Base-by-base conservation (phyloP, 2,113 vertebrate species). In the Tyto alba region DNA sequence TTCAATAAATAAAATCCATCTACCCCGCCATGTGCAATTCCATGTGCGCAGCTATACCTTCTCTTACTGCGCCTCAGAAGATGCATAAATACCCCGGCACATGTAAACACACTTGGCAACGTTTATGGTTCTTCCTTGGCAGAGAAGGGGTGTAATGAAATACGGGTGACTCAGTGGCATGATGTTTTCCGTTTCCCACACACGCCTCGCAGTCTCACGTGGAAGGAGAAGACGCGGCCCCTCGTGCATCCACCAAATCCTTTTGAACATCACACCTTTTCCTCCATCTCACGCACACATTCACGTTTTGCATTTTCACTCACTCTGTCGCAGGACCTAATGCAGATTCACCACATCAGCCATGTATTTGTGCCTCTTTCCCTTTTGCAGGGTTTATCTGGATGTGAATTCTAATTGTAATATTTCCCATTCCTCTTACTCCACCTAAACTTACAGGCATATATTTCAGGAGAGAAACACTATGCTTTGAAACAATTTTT, bases 401-500 rank as follows among this genome's bases (percentile, higher is more conserved):
- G 4, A 52, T 22, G 21, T 5, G 18, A 7, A 1, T 67, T 60
- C 32, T 64, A 25, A 53, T 16, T 72, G 29, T 16, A 53, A 57
- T 13, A 21, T 26, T 72, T 45, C 45, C 53, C 81, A 0, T 59
- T 34, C 36, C 60, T 87, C 29, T 83, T 55, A 18, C 45, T 53
- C 11, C 16, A 66, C 34, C 56, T 64, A 71, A 89, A 7, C 4
- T 50, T 50, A 11, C 12, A 71, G 41, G 23, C 8, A 3, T 38
- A 6, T 74, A 69, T 88, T 97, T 93, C 79, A 93, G 85, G 75
- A 84, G 76, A 40, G 85, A 77, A 90, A 89, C 85, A 22, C 25
- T 93, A 81, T 20, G 34, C 59, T 97, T 88, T 17, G 14, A 95
- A 95, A 92, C 71, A 79, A 53, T 66, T 87, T 77, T 75, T 89